Conservation (phyloP, 2,888 invertebrate genomes). For the Stenichneumon culpator region DNA sequence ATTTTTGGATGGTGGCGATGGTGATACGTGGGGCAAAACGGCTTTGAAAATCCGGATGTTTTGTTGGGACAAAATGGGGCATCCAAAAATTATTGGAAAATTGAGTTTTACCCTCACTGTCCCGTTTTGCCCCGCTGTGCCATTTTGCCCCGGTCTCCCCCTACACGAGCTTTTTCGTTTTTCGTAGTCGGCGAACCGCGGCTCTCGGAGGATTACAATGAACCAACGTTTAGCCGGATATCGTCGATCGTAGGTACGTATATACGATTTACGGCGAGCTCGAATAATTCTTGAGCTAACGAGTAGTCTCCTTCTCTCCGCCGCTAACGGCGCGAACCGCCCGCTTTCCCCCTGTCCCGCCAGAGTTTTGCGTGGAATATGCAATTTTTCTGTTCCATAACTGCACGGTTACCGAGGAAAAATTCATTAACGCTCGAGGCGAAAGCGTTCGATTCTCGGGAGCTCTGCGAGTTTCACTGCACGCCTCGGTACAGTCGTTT, state of each 20-base stretch:
- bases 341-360: background rate
- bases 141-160: no score
- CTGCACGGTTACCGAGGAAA: slow-evolving; percentile 39
- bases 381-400: slow-evolving; percentile 52
- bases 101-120: no score
- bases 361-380: background rate
- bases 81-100: no score
- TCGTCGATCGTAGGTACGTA: slow-evolving; percentile 8
- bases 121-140: no score
- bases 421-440: slow-evolving; percentile 53
- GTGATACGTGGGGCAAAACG: no score
- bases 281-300: background rate
- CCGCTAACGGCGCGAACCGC: background rate
- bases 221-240: slow-evolving; percentile 1
- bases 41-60: no score
- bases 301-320: background rate
- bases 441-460: slow-evolving; percentile 2
- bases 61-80: no score
- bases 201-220: slow-evolving; percentile 6
- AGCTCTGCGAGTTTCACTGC: background rate
- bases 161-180: background rate
- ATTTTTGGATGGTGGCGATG: no score
- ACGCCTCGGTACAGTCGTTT: background rate
- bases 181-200: background rate
- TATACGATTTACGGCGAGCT: background rate